Evolutionary conservation across 2,888 invertebrate genomes (phyloP).

Genomic region (Tridacna gigas): DNA sequence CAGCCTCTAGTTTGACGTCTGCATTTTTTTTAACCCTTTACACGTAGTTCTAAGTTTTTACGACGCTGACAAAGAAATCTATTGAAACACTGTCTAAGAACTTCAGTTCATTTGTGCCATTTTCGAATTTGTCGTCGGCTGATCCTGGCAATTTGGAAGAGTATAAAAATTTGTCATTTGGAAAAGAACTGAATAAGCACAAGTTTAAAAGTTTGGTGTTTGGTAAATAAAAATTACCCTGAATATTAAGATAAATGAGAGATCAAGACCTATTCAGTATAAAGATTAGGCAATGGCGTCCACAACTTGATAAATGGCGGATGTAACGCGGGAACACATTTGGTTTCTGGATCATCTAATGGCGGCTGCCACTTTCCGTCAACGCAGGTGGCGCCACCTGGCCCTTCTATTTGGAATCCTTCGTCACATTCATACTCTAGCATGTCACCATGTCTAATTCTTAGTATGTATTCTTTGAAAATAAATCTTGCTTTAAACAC

Average conservation of each 20-base stretch:
- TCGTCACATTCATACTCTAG: constrained; percentile 96
- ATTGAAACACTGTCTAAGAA: too few species aligned
- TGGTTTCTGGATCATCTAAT: constrained; percentile 89
- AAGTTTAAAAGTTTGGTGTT: too few species aligned
- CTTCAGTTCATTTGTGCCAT: too few species aligned
- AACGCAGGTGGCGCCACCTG: constrained; percentile 95
- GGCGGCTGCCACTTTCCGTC: constrained; percentile 96
- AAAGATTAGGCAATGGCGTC: constrained; percentile 54
- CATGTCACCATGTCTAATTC: constrained; percentile 79
- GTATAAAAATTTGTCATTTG: too few species aligned
- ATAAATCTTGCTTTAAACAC: constrained; percentile 91
- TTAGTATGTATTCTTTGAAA: constrained; percentile 93
- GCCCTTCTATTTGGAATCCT: constrained; percentile 94
- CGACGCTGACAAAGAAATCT: too few species aligned
- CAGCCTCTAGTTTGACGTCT: too few species aligned
- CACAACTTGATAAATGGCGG: constrained; percentile 86
- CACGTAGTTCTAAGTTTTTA: too few species aligned
- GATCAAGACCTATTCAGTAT: not conserved
- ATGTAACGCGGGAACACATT: constrained; percentile 93
- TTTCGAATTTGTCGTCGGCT: too few species aligned
- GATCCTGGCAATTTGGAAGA: too few species aligned
- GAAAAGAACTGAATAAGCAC: too few species aligned
- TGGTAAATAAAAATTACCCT: too few species aligned
- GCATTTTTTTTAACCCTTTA: too few species aligned
- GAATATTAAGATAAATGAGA: not conserved